Evolutionary conservation across 2,888 invertebrate species (phyloP).

Genomic region (Philaethria dido): DNA sequence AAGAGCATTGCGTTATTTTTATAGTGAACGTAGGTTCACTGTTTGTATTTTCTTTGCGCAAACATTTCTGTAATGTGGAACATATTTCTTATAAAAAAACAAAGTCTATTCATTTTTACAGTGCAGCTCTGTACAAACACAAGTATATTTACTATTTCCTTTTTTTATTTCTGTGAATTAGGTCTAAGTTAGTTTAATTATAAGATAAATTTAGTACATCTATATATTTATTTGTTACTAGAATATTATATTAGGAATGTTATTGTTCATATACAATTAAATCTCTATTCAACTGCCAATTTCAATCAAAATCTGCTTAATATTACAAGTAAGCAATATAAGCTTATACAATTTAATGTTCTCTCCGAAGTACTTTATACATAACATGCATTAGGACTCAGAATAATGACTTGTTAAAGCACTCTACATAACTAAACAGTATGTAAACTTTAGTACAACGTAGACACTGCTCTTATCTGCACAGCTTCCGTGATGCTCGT

Average conservation of each 20-base stretch:
- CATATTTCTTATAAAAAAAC: slow-evolving; percentile 18
- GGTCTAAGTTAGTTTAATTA: neutral
- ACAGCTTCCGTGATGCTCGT: slow-evolving; percentile 34
- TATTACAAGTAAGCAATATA: slow-evolving; percentile 5
- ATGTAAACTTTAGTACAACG: slow-evolving; percentile 33
- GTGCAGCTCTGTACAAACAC: slow-evolving; percentile 10
- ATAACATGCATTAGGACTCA: slow-evolving; percentile 7
- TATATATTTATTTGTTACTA: neutral
- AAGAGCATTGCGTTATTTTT: slow-evolving; percentile 16
- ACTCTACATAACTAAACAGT: slow-evolving; percentile 24
- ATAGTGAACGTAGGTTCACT: slow-evolving; percentile 22
- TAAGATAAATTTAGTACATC: neutral
- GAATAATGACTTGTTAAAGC: slow-evolving; percentile 14
- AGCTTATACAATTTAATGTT: slow-evolving; percentile 1
- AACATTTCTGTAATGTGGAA: slow-evolving; percentile 12
- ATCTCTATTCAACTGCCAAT: slow-evolving; percentile 7
- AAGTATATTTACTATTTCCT: slow-evolving; percentile 1
- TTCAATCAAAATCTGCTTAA: slow-evolving; percentile 8
- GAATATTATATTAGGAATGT: neutral
- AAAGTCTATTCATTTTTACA: slow-evolving; percentile 3
- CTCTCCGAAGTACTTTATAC: neutral
- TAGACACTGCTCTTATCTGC: slow-evolving; percentile 33
- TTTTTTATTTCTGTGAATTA: neutral
- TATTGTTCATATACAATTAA: neutral
- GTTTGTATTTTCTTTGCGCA: slow-evolving; percentile 18